Percentiles rank a stretch among this genome's conserved stretches.
Conservation (phyloP, 2,888 invertebrate species). For the Acleris cristana region DNA sequence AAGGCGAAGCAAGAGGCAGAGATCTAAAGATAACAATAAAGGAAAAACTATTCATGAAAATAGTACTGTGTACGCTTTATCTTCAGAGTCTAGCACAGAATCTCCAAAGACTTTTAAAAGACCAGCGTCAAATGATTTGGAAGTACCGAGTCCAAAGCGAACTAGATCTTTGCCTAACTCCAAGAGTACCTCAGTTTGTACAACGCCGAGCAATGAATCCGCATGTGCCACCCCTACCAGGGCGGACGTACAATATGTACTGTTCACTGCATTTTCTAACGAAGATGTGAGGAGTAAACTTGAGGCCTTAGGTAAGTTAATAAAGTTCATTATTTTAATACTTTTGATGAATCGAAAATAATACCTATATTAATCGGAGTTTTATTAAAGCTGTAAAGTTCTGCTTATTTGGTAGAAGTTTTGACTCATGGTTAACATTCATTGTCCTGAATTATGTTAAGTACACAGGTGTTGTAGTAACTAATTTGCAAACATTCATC, state of each 20-base stretch:
- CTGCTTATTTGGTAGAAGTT: no score
- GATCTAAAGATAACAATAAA: constrained; percentile 46
- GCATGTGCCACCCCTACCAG: constrained; percentile 9
- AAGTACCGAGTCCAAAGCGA: constrained; percentile 56
- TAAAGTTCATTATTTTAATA: no score
- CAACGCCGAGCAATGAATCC: constrained; percentile 52
- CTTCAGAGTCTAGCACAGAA: constrained; percentile 57
- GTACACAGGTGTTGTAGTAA: no score
- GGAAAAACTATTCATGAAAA: constrained; percentile 52
- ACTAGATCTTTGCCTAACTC: constrained; percentile 46
- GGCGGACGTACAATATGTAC: constrained; percentile 57
- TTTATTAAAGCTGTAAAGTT: no score
- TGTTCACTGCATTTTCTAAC: constrained; percentile 70
- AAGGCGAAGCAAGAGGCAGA: constrained; percentile 64
- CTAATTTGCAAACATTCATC: no score
- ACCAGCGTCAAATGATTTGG: constrained; percentile 47
- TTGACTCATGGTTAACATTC: no score
- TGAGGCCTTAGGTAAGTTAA: constrained; percentile 65
- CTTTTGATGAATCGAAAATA: no score
- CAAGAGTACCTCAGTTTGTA: constrained; percentile 45
- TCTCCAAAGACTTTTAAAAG: constrained; percentile 58
- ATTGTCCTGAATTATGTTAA: no score
- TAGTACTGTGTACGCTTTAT: constrained; percentile 64
- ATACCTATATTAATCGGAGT: no score
- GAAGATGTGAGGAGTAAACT: constrained; percentile 62